Evolutionary conservation across 2,888 invertebrate species (phyloP), one percentile per base, ranked within the genome.

Genomic region (Dinocampus coccinellae): DNA sequence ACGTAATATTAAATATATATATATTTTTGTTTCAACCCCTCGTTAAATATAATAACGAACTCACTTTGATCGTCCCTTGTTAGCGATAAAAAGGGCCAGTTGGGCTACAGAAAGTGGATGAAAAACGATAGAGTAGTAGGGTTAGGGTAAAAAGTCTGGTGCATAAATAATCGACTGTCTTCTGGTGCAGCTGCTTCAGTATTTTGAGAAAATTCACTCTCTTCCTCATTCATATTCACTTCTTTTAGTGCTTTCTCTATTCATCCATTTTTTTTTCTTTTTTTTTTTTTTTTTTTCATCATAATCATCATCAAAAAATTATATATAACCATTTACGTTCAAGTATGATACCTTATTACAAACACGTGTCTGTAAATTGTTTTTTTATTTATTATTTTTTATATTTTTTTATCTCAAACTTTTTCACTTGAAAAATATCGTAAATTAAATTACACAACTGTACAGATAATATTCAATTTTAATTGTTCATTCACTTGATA

Each of bases 141-240:
- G 26, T 13, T 55, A 36, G 16, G 39, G 39, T 34, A 36, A 13
- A 39, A 39, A 61, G 34, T 36, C 34, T 36, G 39, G 39, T 39
- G 61, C 39, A 61, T 61, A 61, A 61, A 61, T 61, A 61, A 61
- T 61, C 61, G 61, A 61, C 36, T 61, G 20, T 39, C 36, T 61
- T 61, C 61, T 34, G 61, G 61, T 22, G 34, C 61, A 61, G 61
- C 61, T 61, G 36, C 36, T 61, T 58, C 33, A 20, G n/a, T n/a
- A 33, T 9, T 47, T 9, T 13, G 34, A 24, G 20, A 36, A 61
- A 34, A 39, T 61, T 39, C 61, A n/a, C 61, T 61, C 39, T 36
- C 55, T 26, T 36, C 52, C 9, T 22, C 34, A 24, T 47, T 62
- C 22, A 22, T 60, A 34, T 61, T 60, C 22, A 34, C 42, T 13